These are phyloP conservation scores for Formica aserva DNA, from an alignment of 2,888 invertebrate genomes.

Conservation along the genomic window DNA sequence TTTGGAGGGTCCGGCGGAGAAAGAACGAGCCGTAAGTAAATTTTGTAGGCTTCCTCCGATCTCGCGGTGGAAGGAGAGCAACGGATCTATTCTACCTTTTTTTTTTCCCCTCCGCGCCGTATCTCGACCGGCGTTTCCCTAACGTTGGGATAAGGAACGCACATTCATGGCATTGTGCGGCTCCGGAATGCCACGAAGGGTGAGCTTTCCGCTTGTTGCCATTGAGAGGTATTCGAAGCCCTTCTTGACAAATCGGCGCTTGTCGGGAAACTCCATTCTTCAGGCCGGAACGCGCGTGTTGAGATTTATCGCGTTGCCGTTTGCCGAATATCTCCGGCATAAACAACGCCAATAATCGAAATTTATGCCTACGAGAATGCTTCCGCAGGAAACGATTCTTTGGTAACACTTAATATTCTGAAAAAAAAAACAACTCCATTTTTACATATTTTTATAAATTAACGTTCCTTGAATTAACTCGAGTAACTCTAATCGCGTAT, in stretches of 20 bases:
- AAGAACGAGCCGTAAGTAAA: constrained; percentile 78
- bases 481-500: not conserved
- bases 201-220: constrained; percentile 84
- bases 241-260: constrained; percentile 85
- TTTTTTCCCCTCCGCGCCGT: constrained; percentile 31
- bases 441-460: not conserved
- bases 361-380: constrained; percentile 74
- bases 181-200: constrained; percentile 78
- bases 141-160: constrained; percentile 75
- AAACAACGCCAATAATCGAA: constrained; percentile 83
- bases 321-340: constrained; percentile 78
- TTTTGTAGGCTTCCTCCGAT: constrained; percentile 82
- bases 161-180: constrained; percentile 83
- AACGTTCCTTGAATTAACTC: not conserved
- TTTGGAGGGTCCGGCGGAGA: constrained; percentile 74
- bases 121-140: constrained; percentile 63
- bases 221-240: constrained; percentile 84
- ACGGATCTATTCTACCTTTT: constrained; percentile 62
- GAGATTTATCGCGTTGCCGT: constrained; percentile 82
- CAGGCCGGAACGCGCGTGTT: constrained; percentile 71
- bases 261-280: constrained; percentile 84
- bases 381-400: constrained; percentile 59
- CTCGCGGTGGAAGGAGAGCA: constrained; percentile 60
- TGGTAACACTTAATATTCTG: not conserved
- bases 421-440: not conserved